These are phyloP conservation scores for Lamellibrachia columna DNA, from an alignment of 2,888 invertebrate species.

Conservation along the genomic window DNA sequence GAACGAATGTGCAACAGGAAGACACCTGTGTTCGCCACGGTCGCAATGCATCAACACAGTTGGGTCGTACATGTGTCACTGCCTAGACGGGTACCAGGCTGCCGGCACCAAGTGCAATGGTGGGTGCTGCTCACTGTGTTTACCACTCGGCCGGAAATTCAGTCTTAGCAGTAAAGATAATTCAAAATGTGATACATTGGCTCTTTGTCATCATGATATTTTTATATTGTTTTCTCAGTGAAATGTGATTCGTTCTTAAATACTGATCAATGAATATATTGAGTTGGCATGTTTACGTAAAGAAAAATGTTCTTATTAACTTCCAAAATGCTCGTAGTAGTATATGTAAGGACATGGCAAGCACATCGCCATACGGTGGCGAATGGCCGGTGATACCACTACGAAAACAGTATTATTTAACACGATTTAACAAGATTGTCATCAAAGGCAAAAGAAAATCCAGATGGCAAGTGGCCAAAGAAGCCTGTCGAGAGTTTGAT, in stretches of 20 bases:
- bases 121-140: not conserved
- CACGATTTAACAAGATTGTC: too few species aligned
- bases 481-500: too few species aligned
- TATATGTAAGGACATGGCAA: too few species aligned
- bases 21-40: not conserved
- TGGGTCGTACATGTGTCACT: slow-evolving; percentile 25
- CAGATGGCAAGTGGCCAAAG: too few species aligned
- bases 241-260: not conserved
- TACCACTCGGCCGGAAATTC: not conserved
- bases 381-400: too few species aligned
- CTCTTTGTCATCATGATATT: not conserved
- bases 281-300: not conserved
- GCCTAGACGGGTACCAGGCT: slow-evolving; percentile 19
- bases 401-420: too few species aligned
- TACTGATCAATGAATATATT: not conserved
- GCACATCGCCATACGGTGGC: too few species aligned
- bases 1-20: slow-evolving; percentile 23
- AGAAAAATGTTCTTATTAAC: not conserved
- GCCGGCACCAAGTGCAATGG: not conserved
- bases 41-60: slow-evolving; percentile 24
- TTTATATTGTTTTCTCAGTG: not conserved
- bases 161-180: not conserved
- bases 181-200: not conserved
- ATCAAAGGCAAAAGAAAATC: too few species aligned
- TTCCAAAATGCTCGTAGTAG: too few species aligned